A percentile compares a stretch with the other conserved stretches of the same genome.
phyloP scores from a whole-genome alignment of 2,113 vertebrate genomes.

The Rissa tridactyla region DNA sequence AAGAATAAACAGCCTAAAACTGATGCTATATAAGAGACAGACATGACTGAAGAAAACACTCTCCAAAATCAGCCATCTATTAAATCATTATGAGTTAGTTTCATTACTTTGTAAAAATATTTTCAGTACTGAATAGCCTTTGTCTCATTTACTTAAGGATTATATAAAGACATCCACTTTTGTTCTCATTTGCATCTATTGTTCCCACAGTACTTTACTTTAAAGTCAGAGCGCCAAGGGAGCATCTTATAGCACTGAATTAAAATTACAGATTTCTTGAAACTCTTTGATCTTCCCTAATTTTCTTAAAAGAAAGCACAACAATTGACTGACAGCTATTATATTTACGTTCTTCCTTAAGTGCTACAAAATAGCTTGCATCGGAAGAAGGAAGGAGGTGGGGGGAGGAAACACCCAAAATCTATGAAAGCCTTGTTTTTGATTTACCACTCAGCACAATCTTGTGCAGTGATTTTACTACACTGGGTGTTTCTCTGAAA shows the following conservation, averaged over 20 bases:
- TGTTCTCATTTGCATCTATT: neutral
- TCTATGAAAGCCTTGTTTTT: neutral
- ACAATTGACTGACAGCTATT: neutral
- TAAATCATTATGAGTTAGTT: neutral
- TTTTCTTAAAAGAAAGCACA: neutral
- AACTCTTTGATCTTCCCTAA: slow-evolving; percentile 5
- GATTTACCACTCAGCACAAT: neutral
- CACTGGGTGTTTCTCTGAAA: neutral
- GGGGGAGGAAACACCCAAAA: neutral
- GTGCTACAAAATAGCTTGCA: neutral
- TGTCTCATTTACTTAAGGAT: neutral
- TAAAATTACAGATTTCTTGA: neutral
- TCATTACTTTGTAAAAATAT: neutral
- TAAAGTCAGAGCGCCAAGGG: neutral
- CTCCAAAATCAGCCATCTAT: neutral
- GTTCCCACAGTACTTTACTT: neutral
- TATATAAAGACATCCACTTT: neutral
- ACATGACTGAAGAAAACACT: neutral
- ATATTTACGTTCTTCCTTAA: neutral
- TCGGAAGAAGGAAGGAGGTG: neutral
- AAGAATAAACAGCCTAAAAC: neutral
- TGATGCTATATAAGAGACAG: neutral
- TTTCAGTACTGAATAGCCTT: neutral
- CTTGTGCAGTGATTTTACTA: neutral
- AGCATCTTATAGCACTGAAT: neutral